These are phyloP conservation scores for Oreochromis mossambicus DNA, from an alignment of 2,797 vertebrate genomes.

Conservation along the genomic window DNA sequence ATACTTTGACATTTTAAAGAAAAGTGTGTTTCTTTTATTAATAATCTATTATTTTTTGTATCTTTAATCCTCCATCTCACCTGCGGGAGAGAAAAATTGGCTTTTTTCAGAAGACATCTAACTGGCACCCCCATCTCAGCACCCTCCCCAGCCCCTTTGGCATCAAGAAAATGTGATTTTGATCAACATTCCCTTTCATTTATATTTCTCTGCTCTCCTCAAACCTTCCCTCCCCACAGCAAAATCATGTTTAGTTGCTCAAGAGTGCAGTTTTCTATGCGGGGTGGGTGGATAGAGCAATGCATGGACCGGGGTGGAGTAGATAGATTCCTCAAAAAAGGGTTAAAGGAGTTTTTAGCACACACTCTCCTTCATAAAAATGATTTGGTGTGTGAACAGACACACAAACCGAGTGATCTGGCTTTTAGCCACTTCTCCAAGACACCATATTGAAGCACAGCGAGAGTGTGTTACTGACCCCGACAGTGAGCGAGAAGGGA, in stretches of 20 bases:
- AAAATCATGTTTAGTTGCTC: background rate
- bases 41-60: constrained; percentile 38
- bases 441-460: constrained; percentile 67
- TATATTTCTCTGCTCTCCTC: background rate
- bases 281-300: background rate
- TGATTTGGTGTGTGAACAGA: background rate
- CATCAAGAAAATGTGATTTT: constrained; percentile 6
- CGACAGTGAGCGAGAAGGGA: constrained; percentile 28
- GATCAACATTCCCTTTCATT: constrained; percentile 43
- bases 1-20: constrained; percentile 54
- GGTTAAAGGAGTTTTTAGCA: background rate
- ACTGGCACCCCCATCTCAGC: constrained; percentile 21
- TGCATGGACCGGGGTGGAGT: constrained; percentile 1
- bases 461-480: constrained; percentile 42
- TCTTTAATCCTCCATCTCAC: constrained; percentile 26
- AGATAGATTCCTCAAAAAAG: background rate
- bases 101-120: constrained; percentile 15
- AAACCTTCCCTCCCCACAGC: background rate
- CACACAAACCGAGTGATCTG: background rate
- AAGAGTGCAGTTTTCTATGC: background rate
- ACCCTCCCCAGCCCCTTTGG: constrained; percentile 9
- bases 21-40: constrained; percentile 53
- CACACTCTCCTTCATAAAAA: background rate
- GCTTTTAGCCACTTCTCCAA: constrained; percentile 31
- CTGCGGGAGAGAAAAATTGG: constrained; percentile 20